Evolutionary conservation across 2,888 invertebrate species (phyloP).

Genomic region (Lathronympha strigana): DNA sequence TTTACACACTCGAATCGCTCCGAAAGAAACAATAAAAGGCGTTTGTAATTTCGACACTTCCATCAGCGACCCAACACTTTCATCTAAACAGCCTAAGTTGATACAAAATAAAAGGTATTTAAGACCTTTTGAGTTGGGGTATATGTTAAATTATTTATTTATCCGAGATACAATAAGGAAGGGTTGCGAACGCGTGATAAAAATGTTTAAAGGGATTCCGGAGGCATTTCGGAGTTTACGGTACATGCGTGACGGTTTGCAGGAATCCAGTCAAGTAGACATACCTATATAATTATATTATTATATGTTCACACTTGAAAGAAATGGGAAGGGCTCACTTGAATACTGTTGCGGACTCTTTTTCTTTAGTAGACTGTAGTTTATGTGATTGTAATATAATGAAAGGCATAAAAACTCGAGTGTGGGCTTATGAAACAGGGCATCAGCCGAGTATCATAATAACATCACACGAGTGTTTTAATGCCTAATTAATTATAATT

Average conservation of each 20-base stretch:
- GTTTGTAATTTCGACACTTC: conserved; percentile 16
- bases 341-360: too few species aligned
- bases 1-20: conserved; percentile 14
- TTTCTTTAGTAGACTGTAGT: too few species aligned
- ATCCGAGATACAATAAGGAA: conserved; percentile 21
- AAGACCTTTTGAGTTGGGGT: neutral
- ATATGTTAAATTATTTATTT: conserved; percentile 24
- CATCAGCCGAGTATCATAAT: too few species aligned
- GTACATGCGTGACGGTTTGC: conserved; percentile 11
- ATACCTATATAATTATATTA: neutral
- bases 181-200: conserved; percentile 28
- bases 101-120: neutral
- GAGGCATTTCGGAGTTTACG: conserved; percentile 9
- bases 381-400: too few species aligned
- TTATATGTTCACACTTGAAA: too few species aligned
- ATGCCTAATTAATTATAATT: too few species aligned
- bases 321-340: too few species aligned
- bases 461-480: too few species aligned
- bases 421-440: too few species aligned
- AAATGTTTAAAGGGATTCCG: conserved; percentile 24
- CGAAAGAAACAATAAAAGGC: conserved; percentile 19
- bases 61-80: neutral
- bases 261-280: neutral
- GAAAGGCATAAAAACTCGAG: too few species aligned
- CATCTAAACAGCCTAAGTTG: neutral